Evolutionary conservation across 1,140 invertebrate species (phyloP), one percentile per base, ranked within the genome.

Genomic region (Psix sp.): DNA sequence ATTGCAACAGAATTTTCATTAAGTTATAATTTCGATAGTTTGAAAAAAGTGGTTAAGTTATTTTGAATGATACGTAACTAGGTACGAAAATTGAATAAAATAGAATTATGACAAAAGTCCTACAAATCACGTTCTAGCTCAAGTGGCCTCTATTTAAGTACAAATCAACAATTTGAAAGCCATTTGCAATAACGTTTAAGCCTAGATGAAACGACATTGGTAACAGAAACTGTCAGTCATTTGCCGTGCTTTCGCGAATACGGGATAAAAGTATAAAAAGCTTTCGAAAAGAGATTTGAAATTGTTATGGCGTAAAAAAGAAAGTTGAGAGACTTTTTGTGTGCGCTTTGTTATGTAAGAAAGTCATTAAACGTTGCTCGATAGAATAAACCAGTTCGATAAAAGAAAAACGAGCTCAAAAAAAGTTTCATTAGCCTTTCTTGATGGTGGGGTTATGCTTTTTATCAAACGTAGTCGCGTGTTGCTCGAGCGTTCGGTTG

Each of bases 251-350:
- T 21, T 38, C 31, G 10, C 21, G 21, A 31, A 26, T 45, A 33
- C 16, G 13, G 24, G 48, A 18, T 39, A 31, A 31, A 52, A 65
- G 21, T 54, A 46, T 54, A 54, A 54, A 63, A 65, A 65, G 48
- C 48, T 54, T 54, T 45, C 38, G 17, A 38, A 33, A 15, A 31
- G 46, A 52, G 60, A 52, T 65, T 65, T 46, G 10, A 54, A 65
- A 65, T 54, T 65, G 48, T 65, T 38, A 46, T 46, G 36, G 39
- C 43, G 60, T 65, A 65, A 65, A 62, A 65, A 65, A 65, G 52
- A 48, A 48, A 65, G 54, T 65, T 46, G 48, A 45, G 60, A 39
- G 46, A 65, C 38, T 52, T 52, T 17, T 16, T 5, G 11, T 18
- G 15, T 15, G 43, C 39, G 18, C 20, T 63, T 51, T 52, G 59